These are phyloP conservation scores for Tamias sibiricus DNA, from an alignment of 2,113 vertebrate genomes.

Conservation along the genomic window DNA sequence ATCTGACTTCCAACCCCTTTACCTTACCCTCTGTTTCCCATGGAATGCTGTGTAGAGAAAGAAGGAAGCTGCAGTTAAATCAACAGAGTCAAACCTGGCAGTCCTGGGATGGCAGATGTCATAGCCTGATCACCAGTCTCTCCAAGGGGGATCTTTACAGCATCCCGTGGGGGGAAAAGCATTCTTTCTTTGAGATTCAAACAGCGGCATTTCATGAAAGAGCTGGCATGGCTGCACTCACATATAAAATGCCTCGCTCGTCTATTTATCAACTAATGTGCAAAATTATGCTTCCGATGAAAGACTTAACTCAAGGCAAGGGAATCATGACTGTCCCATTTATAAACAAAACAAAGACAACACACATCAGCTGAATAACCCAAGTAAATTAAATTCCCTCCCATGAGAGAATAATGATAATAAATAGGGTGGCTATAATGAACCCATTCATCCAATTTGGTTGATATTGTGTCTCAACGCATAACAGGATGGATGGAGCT, in stretches of 20 bases:
- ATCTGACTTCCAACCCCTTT: neutral
- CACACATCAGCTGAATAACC: constrained; percentile 48
- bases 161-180: neutral
- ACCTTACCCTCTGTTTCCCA: neutral
- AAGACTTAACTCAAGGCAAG: constrained; percentile 24
- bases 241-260: neutral
- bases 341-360: constrained; percentile 46
- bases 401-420: constrained; percentile 39
- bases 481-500: constrained; percentile 70
- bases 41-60: neutral
- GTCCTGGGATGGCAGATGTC: neutral
- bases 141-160: neutral
- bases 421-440: constrained; percentile 61
- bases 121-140: neutral
- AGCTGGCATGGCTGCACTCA: neutral
- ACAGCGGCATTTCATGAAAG: constrained; percentile 47
- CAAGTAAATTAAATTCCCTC: constrained; percentile 67
- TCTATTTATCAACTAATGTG: constrained; percentile 40
- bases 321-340: constrained; percentile 3
- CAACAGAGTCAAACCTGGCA: neutral
- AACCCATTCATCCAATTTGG: constrained; percentile 68
- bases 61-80: neutral
- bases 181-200: constrained; percentile 43
- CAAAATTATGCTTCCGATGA: constrained; percentile 34
- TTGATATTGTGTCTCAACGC: constrained; percentile 64